These are phyloP conservation scores for Bombus picipes DNA, from an alignment of 1,140 invertebrate genomes.

Conservation along the genomic window DNA sequence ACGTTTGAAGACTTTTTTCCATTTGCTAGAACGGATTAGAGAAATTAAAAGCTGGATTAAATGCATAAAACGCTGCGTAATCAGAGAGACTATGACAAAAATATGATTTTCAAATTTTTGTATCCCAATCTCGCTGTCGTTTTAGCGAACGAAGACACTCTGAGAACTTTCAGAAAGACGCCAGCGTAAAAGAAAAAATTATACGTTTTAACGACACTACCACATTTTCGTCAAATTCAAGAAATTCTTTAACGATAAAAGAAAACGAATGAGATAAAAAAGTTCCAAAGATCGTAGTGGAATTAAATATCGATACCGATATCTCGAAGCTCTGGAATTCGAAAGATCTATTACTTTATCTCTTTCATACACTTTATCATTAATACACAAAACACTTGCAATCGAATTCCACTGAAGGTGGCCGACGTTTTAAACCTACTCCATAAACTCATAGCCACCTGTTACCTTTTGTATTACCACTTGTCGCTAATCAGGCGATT, in stretches of 20 bases:
- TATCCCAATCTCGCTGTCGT: background rate
- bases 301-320: background rate
- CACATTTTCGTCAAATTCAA: background rate
- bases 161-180: too few species aligned
- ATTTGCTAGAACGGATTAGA: too few species aligned
- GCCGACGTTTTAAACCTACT: background rate
- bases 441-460: background rate
- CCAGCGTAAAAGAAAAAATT: too few species aligned
- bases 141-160: background rate
- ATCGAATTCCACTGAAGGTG: background rate
- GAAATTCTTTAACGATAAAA: background rate
- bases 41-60: too few species aligned
- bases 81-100: too few species aligned
- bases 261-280: background rate
- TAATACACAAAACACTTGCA: slow-evolving; percentile 6
- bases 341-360: background rate
- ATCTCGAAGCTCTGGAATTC: background rate
- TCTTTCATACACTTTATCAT: background rate
- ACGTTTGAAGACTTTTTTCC: too few species aligned
- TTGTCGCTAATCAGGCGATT: background rate
- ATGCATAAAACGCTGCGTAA: too few species aligned
- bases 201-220: too few species aligned
- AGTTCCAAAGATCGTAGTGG: too few species aligned
- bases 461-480: background rate
- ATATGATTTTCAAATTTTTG: too few species aligned